Conservation (phyloP, 2,888 invertebrate species). For the Eupithecia tripunctaria region DNA sequence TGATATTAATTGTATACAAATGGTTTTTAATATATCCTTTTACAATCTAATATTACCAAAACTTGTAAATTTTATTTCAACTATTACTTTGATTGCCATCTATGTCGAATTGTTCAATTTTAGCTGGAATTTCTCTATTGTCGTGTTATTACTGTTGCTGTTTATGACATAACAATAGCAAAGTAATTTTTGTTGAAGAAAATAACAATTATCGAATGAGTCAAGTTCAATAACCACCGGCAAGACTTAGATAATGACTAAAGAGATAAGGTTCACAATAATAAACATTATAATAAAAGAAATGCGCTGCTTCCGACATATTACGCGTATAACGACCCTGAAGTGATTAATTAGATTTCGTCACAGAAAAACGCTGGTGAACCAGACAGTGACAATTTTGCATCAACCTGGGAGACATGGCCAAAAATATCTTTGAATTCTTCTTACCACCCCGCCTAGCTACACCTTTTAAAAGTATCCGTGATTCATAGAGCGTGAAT, state of each 20-base stretch:
- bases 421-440: conserved; percentile 65
- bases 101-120: conserved; percentile 33
- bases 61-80: conserved; percentile 42
- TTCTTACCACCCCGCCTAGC: conserved; percentile 44
- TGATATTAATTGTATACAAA: conserved; percentile 47
- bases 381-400: conserved; percentile 54
- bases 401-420: conserved; percentile 70
- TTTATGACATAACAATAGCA: conserved; percentile 32
- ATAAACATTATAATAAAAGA: conserved; percentile 23
- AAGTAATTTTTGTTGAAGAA: conserved; percentile 8
- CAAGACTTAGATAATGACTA: conserved; percentile 24
- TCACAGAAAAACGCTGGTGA: conserved; percentile 43
- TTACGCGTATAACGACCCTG: conserved; percentile 34
- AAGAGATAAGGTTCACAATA: conserved; percentile 26
- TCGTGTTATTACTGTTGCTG: conserved; percentile 19
- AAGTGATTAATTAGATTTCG: conserved; percentile 37
- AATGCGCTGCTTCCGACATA: conserved; percentile 26
- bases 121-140: conserved; percentile 23
- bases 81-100: conserved; percentile 32
- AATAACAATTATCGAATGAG: conserved; percentile 24
- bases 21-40: conserved; percentile 34
- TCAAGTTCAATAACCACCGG: conserved; percentile 28
- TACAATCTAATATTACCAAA: conserved; percentile 29
- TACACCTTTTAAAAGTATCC: conserved; percentile 33
- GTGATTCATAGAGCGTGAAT: conserved; percentile 58